A percentile compares a stretch with the other conserved stretches of the same genome.
Conservation (phyloP, 1,140 invertebrate genomes). For the Scaptomyza graminum region DNA sequence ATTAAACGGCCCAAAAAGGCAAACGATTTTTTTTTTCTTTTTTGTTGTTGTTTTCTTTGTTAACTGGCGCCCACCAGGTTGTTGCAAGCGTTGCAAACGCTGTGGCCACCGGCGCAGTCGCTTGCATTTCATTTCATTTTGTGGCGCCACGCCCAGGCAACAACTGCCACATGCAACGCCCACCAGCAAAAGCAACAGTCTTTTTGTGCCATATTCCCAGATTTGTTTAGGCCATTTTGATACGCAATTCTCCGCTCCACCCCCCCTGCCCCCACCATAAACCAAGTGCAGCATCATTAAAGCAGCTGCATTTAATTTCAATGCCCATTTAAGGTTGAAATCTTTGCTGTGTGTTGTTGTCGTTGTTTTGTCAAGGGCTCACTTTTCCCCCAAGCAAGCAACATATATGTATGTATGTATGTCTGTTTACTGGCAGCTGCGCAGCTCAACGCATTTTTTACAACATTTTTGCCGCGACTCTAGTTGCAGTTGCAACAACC, state of each 20-base stretch:
- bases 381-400: conserved; percentile 44
- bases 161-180: conserved; percentile 54
- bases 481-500: conserved; percentile 39
- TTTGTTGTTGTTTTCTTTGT: conserved; percentile 46
- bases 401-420: no score
- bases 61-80: conserved; percentile 69
- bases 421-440: conserved; percentile 51
- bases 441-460: conserved; percentile 71
- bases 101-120: conserved; percentile 62
- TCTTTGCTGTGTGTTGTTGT: conserved; percentile 21
- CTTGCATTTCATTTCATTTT: conserved; percentile 60
- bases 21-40: conserved; percentile 41
- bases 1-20: conserved; percentile 79
- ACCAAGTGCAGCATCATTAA: conserved; percentile 57
- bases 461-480: conserved; percentile 81
- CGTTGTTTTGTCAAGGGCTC: conserved; percentile 39
- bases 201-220: conserved; percentile 66
- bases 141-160: conserved; percentile 69
- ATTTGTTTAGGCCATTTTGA: conserved; percentile 67
- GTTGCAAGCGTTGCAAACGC: conserved; percentile 30
- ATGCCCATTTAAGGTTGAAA: conserved; percentile 73
- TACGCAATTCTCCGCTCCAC: conserved; percentile 45
- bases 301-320: conserved; percentile 82
- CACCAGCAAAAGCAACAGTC: conserved; percentile 30
- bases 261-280: no score